phyloP scores from a whole-genome alignment of 2,888 invertebrate genomes.

The Melipona bicolor region DNA sequence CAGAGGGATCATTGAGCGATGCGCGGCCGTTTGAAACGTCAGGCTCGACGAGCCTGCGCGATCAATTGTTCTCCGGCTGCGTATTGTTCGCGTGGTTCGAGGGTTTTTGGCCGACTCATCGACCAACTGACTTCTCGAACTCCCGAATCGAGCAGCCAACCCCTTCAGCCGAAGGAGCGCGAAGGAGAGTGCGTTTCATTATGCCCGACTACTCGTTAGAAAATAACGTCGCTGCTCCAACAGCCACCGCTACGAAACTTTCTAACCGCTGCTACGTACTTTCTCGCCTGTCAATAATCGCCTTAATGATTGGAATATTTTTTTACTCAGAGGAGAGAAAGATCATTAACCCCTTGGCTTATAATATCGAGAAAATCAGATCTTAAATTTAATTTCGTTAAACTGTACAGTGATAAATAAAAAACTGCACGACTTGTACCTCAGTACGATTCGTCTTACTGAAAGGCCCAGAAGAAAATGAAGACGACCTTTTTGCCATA shows the following conservation, averaged over 20 bases:
- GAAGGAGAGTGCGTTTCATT: constrained; percentile 40
- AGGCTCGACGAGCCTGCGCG: constrained; percentile 35
- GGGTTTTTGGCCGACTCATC: constrained; percentile 55
- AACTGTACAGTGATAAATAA: too few relatives aligned
- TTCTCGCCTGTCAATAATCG: too few relatives aligned
- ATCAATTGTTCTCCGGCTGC: constrained; percentile 64
- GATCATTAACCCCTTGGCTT: too few relatives aligned
- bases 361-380: too few relatives aligned
- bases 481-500: too few relatives aligned
- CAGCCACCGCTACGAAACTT: background rate
- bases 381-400: too few relatives aligned
- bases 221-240: constrained; percentile 27
- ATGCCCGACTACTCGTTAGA: constrained; percentile 35
- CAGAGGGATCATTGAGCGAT: constrained; percentile 47
- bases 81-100: constrained; percentile 69
- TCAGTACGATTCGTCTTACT: too few relatives aligned
- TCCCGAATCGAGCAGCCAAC: constrained; percentile 56
- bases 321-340: too few relatives aligned
- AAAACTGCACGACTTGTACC: too few relatives aligned
- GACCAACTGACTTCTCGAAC: constrained; percentile 66
- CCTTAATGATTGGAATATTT: too few relatives aligned
- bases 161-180: constrained; percentile 10
- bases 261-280: background rate
- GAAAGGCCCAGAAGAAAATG: too few relatives aligned
- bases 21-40: constrained; percentile 49